A percentile compares a stretch with the other conserved stretches of the same genome.
Conservation (phyloP, 1,140 invertebrate species). For the Triops cancriformis region DNA sequence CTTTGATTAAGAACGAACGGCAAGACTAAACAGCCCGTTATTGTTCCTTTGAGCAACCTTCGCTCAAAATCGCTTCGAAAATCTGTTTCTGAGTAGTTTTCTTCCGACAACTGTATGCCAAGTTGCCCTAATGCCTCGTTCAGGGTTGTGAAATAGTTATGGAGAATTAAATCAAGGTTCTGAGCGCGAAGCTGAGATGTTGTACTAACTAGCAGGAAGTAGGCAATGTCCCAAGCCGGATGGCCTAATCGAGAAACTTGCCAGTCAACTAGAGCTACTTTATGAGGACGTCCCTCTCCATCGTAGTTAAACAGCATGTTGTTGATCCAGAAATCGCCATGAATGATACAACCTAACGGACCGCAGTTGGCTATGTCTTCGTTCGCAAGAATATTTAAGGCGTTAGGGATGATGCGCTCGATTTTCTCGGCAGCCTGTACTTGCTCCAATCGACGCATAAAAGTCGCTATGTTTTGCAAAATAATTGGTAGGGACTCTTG, state of each 20-base stretch:
- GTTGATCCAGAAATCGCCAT: conserved; percentile 27
- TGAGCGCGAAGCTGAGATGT: too few relatives aligned
- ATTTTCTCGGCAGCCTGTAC: not conserved
- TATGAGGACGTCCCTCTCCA: not conserved
- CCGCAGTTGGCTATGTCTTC: not conserved
- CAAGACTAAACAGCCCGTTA: conserved; percentile 14
- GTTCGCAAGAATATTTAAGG: not conserved
- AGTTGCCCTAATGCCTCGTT: not conserved
- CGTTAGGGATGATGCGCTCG: not conserved
- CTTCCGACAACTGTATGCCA: not conserved
- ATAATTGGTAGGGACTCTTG: not conserved
- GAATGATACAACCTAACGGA: conserved; percentile 18
- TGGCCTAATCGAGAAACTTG: conserved; percentile 24
- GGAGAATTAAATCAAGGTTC: conserved; percentile 11
- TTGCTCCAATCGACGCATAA: not conserved
- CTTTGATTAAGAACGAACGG: not conserved
- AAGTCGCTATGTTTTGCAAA: not conserved
- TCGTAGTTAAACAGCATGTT: conserved; percentile 28
- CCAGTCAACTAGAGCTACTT: conserved; percentile 22
- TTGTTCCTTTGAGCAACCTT: not conserved
- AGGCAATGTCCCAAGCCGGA: conserved; percentile 24
- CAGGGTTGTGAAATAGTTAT: conserved; percentile 15
- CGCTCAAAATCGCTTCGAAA: conserved; percentile 15
- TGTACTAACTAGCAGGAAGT: conserved; percentile 22
- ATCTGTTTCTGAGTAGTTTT: not conserved